phyloP scores from a whole-genome alignment of 2,797 vertebrate species.

The Fistularia commersonii region DNA sequence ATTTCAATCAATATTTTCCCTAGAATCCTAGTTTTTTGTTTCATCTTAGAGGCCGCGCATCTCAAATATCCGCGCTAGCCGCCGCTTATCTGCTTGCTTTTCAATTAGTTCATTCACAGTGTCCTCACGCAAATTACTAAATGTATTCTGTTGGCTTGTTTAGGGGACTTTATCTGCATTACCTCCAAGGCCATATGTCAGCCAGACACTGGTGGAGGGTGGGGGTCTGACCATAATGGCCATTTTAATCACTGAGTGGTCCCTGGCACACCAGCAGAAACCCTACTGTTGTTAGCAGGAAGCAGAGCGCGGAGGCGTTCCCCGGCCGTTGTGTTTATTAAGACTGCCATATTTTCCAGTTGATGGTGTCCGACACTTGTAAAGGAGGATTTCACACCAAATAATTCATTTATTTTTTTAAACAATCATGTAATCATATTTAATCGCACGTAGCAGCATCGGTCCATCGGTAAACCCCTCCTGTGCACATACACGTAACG shows the following conservation, averaged over 20 bases:
- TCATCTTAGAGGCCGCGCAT: too few species aligned
- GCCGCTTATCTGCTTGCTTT: conserved; percentile 30
- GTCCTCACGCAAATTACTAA: conserved; percentile 45
- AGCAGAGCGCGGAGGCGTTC: conserved; percentile 46
- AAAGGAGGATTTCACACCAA: too few species aligned
- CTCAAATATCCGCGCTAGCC: conserved; percentile 16
- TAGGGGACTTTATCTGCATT: conserved; percentile 56
- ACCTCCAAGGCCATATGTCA: conserved; percentile 61
- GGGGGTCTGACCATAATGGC: conserved; percentile 44
- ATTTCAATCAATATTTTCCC: too few species aligned
- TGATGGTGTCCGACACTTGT: conserved; percentile 19
- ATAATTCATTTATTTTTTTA: too few species aligned
- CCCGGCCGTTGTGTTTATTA: conserved; percentile 29
- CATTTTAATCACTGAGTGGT: conserved; percentile 53
- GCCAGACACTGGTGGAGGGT: conserved; percentile 40
- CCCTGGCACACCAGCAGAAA: conserved; percentile 27
- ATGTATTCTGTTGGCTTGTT: conserved; percentile 43
- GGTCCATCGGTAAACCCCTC: too few species aligned
- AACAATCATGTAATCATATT: too few species aligned
- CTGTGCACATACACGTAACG: too few species aligned
- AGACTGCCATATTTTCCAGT: conserved; percentile 27
- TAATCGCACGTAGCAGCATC: too few species aligned
- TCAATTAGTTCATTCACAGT: conserved; percentile 40
- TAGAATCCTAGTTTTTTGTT: too few species aligned
- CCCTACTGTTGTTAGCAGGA: conserved; percentile 31